Conservation (phyloP, 2,113 vertebrate genomes). For the Myotis brandtii region DNA sequence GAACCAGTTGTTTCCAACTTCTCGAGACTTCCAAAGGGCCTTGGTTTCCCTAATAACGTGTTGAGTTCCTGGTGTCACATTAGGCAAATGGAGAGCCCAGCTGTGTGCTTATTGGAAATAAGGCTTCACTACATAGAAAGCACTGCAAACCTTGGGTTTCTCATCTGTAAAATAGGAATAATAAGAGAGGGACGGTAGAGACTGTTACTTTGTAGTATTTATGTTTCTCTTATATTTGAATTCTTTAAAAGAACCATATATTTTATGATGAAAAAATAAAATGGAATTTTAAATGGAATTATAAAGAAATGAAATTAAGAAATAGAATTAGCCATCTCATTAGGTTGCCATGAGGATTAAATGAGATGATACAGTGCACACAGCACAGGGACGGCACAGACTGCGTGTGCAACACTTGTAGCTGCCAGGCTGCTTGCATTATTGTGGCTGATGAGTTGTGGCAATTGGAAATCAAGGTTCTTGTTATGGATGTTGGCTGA, state of each 20-base stretch:
- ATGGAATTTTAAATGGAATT: neutral
- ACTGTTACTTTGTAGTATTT: neutral
- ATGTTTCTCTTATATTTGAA: neutral
- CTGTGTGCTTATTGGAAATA: neutral
- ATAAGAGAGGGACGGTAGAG: neutral
- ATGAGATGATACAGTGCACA: fast-evolving
- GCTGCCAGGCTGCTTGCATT: neutral
- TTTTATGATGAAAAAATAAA: neutral
- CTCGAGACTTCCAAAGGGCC: neutral
- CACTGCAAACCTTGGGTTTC: neutral
- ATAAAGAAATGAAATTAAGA: neutral
- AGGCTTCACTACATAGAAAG: neutral
- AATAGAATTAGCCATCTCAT: fast-evolving
- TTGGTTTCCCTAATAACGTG: neutral
- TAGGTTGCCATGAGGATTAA: neutral
- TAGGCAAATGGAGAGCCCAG: neutral
- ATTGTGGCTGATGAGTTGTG: too few species aligned
- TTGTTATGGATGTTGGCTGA: neutral
- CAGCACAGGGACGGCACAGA: fast-evolving
- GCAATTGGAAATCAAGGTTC: neutral
- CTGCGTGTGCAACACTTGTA: fast-evolving
- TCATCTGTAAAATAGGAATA: neutral
- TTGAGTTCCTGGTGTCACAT: neutral
- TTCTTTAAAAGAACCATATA: neutral
- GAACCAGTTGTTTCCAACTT: neutral